Base-by-base conservation (phyloP, 2,113 vertebrate genomes). In the Lynx canadensis region DNA sequence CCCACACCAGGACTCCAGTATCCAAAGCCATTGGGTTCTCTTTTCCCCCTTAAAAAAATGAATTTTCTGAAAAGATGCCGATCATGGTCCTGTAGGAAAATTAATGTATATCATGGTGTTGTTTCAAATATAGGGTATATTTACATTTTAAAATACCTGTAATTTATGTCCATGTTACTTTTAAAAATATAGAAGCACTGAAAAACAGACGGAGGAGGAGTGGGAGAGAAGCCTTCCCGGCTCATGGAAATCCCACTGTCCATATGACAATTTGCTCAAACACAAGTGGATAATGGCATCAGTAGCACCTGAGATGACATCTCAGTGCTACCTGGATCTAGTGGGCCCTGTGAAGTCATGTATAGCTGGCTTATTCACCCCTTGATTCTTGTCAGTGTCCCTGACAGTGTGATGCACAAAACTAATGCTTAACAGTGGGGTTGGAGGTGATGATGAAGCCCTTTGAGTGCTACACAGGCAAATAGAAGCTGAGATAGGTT, bases 401-500 rank as follows among this genome's bases (percentile, higher is more conserved):
- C 6, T 1, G 23, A 92, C 9, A 41, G 3, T 12, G 29, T 33
- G n/a, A 9, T 27, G 23, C 7, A 65, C 81, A 68, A 87, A 78
- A 31, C 57, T 55, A 71, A 50, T 27, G 48, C 33, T 76, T 65
- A 25, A 63, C 87, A 89, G 10, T 36, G 50, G 91, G 15, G 52
- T 18, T 91, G 89, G 74, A 79, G 57, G 73, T 36, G 52, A 55
- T 6, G 25, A 12, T 82, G 88, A 63, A 87, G 89, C 33, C 15
- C 65, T 88, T 16, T 85, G 69, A 91, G 88, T 50, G 27, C 14
- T 7, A 57, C 38, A 48, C 76, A 66, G 84, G 23, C 68, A 97
- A 97, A 96, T 38, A 94, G 65, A 85, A 89, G 15, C 88, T 29
- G 31, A 95, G 88, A 81, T 27, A 45, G 69, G 85, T 86, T 96